phyloP scores from a whole-genome alignment of 2,888 invertebrate genomes.

The Ceraclea dissimilis region DNA sequence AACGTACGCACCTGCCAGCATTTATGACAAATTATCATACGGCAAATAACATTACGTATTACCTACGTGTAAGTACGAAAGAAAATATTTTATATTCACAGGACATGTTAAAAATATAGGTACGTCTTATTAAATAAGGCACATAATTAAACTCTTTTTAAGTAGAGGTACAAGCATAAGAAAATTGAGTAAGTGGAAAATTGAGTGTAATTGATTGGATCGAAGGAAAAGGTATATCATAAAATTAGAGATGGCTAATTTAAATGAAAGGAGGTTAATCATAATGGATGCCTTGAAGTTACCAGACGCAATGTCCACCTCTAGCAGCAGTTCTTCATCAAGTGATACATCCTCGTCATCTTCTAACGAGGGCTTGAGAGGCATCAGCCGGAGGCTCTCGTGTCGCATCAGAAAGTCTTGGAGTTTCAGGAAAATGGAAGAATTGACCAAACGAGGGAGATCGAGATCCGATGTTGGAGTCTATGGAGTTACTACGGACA shows the following conservation, averaged over 20 bases:
- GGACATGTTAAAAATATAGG: too few relatives aligned
- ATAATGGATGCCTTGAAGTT: background rate
- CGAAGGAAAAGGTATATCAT: too few relatives aligned
- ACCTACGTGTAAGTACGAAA: too few relatives aligned
- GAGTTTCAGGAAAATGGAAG: constrained; percentile 12
- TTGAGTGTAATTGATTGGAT: too few relatives aligned
- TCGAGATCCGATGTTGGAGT: constrained; percentile 17
- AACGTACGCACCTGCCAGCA: too few relatives aligned
- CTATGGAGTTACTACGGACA: constrained; percentile 2
- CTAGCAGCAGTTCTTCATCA: constrained; percentile 4
- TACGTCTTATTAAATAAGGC: too few relatives aligned
- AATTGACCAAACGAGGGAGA: constrained; percentile 10
- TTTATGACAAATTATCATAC: too few relatives aligned
- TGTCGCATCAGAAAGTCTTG: constrained; percentile 16
- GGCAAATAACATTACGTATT: too few relatives aligned
- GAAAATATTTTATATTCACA: too few relatives aligned
- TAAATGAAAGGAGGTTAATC: background rate
- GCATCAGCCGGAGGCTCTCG: constrained; percentile 5
- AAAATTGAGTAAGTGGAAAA: too few relatives aligned
- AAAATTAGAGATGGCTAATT: background rate
- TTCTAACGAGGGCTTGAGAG: constrained; percentile 5
- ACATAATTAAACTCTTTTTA: too few relatives aligned
- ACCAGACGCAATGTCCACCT: background rate
- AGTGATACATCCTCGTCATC: constrained; percentile 4
- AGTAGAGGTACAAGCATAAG: too few relatives aligned